Percentiles rank a stretch among this genome's conserved stretches.
phyloP scores from a whole-genome alignment of 2,888 invertebrate genomes.

The Scaptomyza tumidula region DNA sequence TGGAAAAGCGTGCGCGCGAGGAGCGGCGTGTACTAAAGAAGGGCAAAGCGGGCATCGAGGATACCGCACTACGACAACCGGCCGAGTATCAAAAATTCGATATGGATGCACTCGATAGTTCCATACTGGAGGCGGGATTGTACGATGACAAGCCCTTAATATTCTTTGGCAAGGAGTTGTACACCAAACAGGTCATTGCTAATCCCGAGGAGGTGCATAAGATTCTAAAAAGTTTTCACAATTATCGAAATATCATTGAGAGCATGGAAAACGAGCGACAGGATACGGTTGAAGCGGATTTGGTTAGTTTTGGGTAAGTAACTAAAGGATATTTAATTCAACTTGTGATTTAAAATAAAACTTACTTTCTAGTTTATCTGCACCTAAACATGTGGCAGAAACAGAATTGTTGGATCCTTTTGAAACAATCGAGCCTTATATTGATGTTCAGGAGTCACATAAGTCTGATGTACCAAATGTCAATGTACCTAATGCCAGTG shows the following conservation, averaged over 20 bases:
- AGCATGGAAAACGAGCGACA: constrained; percentile 76
- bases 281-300: constrained; percentile 48
- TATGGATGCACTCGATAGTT: constrained; percentile 77
- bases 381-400: constrained; percentile 44
- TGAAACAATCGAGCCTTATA: constrained; percentile 74
- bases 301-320: constrained; percentile 52
- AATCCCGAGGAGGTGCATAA: constrained; percentile 75
- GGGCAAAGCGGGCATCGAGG: constrained; percentile 8
- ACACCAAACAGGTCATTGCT: constrained; percentile 64
- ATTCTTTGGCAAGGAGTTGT: constrained; percentile 79
- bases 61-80: constrained; percentile 62
- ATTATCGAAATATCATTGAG: constrained; percentile 82
- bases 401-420: constrained; percentile 64
- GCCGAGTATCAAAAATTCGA: constrained; percentile 82
- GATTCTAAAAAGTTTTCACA: constrained; percentile 82
- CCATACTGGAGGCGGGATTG: constrained; percentile 69
- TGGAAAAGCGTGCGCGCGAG: constrained; percentile 67
- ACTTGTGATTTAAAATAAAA: not conserved
- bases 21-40: constrained; percentile 50
- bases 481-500: constrained; percentile 6
- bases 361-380: constrained; percentile 40
- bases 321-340: not conserved
- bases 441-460: constrained; percentile 51
- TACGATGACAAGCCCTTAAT: constrained; percentile 83
- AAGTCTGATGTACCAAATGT: constrained; percentile 11